These are phyloP conservation scores for Ellobium chinense DNA, from an alignment of 2,888 invertebrate genomes.

Conservation along the genomic window DNA sequence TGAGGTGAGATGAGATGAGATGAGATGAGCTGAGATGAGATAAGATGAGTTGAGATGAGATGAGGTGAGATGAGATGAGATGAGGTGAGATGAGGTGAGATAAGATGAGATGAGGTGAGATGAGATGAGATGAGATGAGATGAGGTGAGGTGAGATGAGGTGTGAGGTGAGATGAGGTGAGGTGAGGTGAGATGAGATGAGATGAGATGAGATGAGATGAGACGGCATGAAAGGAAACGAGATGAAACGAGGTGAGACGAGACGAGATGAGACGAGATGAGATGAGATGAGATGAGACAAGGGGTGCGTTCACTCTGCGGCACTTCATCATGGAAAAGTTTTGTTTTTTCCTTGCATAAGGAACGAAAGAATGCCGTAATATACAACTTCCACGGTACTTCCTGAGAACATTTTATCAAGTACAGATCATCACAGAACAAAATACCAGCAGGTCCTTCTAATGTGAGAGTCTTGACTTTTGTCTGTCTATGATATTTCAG, in stretches of 20 bases:
- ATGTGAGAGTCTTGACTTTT: no score
- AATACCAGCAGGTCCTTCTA: no score
- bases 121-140: neutral
- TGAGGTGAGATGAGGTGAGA: neutral
- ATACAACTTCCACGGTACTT: no score
- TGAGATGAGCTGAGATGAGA: neutral
- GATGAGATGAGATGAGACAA: neutral
- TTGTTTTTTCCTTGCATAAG: no score
- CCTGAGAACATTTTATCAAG: no score
- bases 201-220: neutral
- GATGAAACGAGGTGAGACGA: neutral
- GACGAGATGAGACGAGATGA: neutral
- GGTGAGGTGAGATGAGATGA: neutral
- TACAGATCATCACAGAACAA: no score
- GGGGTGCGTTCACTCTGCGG: no score
- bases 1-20: neutral
- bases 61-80: neutral
- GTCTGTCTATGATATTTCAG: no score
- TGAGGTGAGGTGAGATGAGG: neutral
- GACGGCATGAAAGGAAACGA: neutral
- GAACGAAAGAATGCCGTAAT: no score
- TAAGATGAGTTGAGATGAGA: neutral
- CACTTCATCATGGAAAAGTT: no score
- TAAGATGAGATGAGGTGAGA: neutral
- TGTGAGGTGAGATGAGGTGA: neutral